Evolutionary conservation across 1,140 invertebrate genomes (phyloP).

Genomic region (Drosophila serrata): DNA sequence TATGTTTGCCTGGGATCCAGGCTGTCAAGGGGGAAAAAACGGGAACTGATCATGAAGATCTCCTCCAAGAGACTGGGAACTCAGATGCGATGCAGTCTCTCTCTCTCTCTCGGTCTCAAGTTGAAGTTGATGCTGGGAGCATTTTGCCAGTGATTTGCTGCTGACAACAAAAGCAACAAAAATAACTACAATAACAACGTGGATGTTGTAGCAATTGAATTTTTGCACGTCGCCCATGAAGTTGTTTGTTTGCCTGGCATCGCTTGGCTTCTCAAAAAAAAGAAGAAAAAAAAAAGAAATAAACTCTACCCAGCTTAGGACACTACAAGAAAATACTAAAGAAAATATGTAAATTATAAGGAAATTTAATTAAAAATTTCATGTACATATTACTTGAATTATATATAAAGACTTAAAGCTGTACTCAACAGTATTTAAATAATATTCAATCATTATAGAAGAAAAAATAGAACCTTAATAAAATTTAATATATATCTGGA

Average conservation of each 20-base stretch:
- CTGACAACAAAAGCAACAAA: slow-evolving; percentile 52
- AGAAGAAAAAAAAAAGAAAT: too few species aligned
- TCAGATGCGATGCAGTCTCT: slow-evolving; percentile 37
- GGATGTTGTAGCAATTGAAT: slow-evolving; percentile 82
- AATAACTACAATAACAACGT: slow-evolving; percentile 36
- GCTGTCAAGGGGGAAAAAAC: neutral
- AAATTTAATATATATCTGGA: too few species aligned
- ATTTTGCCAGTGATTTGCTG: slow-evolving; percentile 66
- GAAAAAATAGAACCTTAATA: too few species aligned
- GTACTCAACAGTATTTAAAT: too few species aligned
- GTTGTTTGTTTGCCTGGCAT: slow-evolving; percentile 82
- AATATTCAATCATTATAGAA: too few species aligned
- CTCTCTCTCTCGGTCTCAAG: slow-evolving; percentile 16
- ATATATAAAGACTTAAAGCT: too few species aligned
- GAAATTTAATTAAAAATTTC: neutral
- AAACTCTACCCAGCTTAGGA: neutral
- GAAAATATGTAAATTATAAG: neutral
- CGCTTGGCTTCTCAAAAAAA: slow-evolving; percentile 44
- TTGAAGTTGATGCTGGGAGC: slow-evolving; percentile 58
- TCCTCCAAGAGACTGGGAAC: slow-evolving; percentile 46
- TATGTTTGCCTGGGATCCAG: neutral
- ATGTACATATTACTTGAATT: too few species aligned
- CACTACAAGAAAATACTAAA: neutral
- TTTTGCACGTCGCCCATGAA: slow-evolving; percentile 84
- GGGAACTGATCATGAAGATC: slow-evolving; percentile 57